A percentile compares a stretch with the other conserved stretches of the same genome.
Conservation (phyloP, 2,113 vertebrate genomes). For the Cottus gobio region DNA sequence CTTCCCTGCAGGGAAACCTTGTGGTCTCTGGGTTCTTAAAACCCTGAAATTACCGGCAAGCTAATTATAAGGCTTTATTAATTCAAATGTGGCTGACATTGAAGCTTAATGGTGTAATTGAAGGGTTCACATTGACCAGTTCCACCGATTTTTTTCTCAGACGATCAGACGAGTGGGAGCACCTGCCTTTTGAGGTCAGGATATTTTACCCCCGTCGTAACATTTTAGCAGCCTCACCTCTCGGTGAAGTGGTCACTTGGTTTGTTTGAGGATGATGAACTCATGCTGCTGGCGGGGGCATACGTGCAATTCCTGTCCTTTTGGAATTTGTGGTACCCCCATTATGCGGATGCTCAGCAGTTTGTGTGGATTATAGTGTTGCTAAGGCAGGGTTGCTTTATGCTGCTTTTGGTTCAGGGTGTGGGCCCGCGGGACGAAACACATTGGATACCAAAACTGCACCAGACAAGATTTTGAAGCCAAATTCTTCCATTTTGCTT, state of each 20-base stretch:
- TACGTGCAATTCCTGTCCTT: slow-evolving; percentile 23
- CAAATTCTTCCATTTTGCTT: neutral
- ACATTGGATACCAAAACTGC: neutral
- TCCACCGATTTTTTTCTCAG: slow-evolving; percentile 1
- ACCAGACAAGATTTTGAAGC: neutral
- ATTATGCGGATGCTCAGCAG: slow-evolving; percentile 49
- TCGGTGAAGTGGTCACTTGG: neutral
- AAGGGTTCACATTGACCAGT: slow-evolving; percentile 36
- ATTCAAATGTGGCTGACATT: slow-evolving; percentile 52
- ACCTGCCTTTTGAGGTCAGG: slow-evolving; percentile 35
- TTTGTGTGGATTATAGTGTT: slow-evolving; percentile 16
- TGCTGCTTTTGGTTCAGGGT: slow-evolving; percentile 23
- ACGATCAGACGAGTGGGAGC: slow-evolving; percentile 22
- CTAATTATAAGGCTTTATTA: slow-evolving; percentile 74
- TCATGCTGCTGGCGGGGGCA: slow-evolving; percentile 24
- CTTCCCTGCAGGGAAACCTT: slow-evolving; percentile 32
- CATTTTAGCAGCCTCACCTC: slow-evolving; percentile 30
- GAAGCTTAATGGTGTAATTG: slow-evolving; percentile 51
- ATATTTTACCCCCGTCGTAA: neutral
- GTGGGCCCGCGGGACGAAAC: neutral
- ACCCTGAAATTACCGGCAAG: slow-evolving; percentile 47
- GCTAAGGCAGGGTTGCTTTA: slow-evolving; percentile 8
- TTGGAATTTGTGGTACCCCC: slow-evolving; percentile 47
- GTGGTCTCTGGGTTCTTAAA: slow-evolving; percentile 31
- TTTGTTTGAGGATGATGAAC: slow-evolving; percentile 49